Conservation (phyloP, 2,888 invertebrate species). For the Neelides folsomi region DNA sequence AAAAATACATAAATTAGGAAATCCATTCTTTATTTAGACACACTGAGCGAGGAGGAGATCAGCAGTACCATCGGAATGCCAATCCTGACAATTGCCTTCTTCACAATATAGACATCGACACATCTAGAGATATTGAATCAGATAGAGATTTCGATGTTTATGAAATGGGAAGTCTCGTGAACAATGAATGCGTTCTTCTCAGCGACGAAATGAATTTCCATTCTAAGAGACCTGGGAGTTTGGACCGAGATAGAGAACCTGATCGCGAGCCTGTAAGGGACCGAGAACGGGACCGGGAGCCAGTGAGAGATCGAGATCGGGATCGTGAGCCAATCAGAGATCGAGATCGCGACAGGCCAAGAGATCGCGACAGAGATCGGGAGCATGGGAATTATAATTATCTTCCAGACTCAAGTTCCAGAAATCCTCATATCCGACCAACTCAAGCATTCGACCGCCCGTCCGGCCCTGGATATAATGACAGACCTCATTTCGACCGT, state of each 20-base stretch:
- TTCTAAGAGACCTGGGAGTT: no score
- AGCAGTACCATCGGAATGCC: constrained; percentile 14
- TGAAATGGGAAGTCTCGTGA: constrained; percentile 29
- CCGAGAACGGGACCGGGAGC: constrained; percentile 4
- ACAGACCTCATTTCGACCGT: no score
- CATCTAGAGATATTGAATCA: constrained; percentile 18
- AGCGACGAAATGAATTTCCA: constrained; percentile 10
- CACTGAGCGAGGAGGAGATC: constrained; percentile 24
- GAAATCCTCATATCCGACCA: no score
- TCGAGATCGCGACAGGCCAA: neutral
- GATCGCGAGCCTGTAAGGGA: neutral
- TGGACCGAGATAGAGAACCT: no score
- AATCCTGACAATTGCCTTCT: constrained; percentile 17
- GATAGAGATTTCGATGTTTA: constrained; percentile 27
- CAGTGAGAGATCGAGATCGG: neutral
- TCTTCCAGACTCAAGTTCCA: no score
- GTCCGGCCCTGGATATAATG: no score
- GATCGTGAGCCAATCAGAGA: neutral
- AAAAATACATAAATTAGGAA: no score
- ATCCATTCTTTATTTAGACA: constrained; percentile 22
- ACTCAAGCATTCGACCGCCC: no score
- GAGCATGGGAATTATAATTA: neutral
- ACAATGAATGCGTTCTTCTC: constrained; percentile 22
- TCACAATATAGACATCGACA: constrained; percentile 23
- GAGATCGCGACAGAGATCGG: constrained; percentile 3